Base-by-base conservation (phyloP, 2,113 vertebrate species). In the Lates calcarifer region DNA sequence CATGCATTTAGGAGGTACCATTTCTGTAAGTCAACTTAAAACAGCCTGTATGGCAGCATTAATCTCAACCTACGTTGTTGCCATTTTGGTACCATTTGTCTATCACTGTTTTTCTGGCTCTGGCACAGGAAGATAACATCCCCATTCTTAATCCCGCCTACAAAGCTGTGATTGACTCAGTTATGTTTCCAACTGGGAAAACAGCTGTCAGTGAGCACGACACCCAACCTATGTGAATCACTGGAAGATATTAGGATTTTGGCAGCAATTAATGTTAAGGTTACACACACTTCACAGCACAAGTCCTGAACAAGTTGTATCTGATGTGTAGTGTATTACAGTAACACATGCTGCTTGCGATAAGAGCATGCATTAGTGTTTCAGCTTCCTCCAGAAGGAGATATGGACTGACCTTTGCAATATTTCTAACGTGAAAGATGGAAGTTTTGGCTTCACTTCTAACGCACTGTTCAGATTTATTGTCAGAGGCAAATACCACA, bases 341-440 rank as follows among this genome's bases (percentile, higher is more conserved):
- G 0, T 24, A 28, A 60, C 33, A 53, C 37, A 17, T 20, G 26
- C n/a, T 4, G 3, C 11, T 7, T 31, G 35, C 55, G 51, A 57
- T 70, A 39, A 70, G 43, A 68, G 5, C 1, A 6, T n/a, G 37
- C 29, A 15, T 31, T 43, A 9, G 37, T 43, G 28, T 31, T 41
- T 22, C 24, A 33, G 33, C 60, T 53, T 41, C 24, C 4, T 29
- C 62, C 68, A 60, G 28, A 35, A 24, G 2, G 24, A 61, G 63
- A 24, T 51, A 61, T 0, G 0, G 18, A 28, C 58, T 66, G 70
- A 80, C 77, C 81, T 76, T 77, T 74, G 68, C 61, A 2, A 12
- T 72, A 68, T 56, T 56, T 69, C 39, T 41, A 4, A 83, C 69
- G 39, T 53, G 49, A 63, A 84, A 75, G 20, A 47, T 15, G 61